These are phyloP conservation scores for Phainopepla nitens DNA, from an alignment of 2,113 vertebrate genomes.

Conservation along the genomic window DNA sequence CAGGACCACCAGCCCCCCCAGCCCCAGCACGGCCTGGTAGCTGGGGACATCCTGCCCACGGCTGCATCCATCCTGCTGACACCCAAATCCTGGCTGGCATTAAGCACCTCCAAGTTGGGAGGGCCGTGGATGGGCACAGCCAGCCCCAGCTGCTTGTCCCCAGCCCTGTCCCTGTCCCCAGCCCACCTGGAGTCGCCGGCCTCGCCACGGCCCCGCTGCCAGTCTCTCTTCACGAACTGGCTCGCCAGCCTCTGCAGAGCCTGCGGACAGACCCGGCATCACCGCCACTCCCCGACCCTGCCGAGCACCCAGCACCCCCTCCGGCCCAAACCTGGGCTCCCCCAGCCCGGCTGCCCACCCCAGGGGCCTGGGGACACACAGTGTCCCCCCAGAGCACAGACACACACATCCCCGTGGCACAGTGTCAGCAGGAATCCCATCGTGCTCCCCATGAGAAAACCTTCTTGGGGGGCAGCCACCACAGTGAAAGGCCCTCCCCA, in stretches of 20 bases:
- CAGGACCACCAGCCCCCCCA: background rate
- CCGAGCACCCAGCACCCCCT: fast-evolving
- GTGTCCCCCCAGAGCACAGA: background rate
- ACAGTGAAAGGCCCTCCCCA: fast-evolving
- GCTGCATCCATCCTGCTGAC: fast-evolving
- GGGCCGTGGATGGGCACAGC: fast-evolving
- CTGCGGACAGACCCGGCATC: slow-evolving; percentile 15
- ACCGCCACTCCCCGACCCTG: fast-evolving
- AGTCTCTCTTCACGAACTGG: slow-evolving; percentile 86
- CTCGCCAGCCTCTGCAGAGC: slow-evolving; percentile 84
- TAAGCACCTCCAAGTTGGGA: background rate
- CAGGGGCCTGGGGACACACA: too few relatives aligned
- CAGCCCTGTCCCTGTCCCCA: background rate
- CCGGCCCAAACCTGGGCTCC: background rate
- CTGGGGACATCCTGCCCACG: background rate
- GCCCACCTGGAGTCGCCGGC: slow-evolving; percentile 59
- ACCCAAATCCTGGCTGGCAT: background rate
- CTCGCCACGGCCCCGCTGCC: slow-evolving; percentile 78
- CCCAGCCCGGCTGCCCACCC: fast-evolving
- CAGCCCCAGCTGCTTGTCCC: background rate
- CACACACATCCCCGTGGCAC: fast-evolving
- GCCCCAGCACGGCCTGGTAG: fast-evolving
- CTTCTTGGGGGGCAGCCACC: background rate
- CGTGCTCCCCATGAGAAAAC: fast-evolving
- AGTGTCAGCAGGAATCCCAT: background rate